Conservation (phyloP, 2,797 vertebrate genomes). For the Phrynocephalus vlangalii region DNA sequence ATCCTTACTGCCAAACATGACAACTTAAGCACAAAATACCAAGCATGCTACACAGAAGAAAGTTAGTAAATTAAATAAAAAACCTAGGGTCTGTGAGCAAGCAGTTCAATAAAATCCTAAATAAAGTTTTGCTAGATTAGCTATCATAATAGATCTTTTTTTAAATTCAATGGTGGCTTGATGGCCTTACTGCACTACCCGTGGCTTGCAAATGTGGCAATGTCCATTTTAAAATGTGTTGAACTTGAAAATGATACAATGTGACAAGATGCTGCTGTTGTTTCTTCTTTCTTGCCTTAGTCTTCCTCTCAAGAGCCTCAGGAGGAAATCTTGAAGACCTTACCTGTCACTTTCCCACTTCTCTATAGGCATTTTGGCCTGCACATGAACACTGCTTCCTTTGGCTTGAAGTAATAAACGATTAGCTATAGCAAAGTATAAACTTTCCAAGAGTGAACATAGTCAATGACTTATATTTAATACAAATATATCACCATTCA, state of each 20-base stretch:
- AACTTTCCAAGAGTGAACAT: conserved; percentile 58
- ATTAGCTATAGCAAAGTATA: conserved; percentile 68
- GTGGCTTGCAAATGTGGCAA: conserved; percentile 49
- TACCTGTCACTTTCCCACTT: conserved; percentile 54
- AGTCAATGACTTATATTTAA: conserved; percentile 85
- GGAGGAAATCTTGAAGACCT: conserved; percentile 70
- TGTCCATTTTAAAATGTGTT: conserved; percentile 43
- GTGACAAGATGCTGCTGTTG: conserved; percentile 24
- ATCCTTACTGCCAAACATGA: conserved; percentile 53
- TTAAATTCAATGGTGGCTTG: conserved; percentile 46
- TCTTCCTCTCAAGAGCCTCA: conserved; percentile 52
- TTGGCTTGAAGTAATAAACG: conserved; percentile 74
- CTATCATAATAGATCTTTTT: conserved; percentile 33
- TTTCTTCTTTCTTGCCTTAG: conserved; percentile 31
- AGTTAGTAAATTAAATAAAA: conserved; percentile 61
- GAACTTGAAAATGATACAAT: conserved; percentile 10
- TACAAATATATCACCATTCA: conserved; percentile 89
- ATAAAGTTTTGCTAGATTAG: conserved; percentile 53
- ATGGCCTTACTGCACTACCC: conserved; percentile 46
- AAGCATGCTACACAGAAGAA: conserved; percentile 75
- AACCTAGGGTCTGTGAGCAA: conserved; percentile 51
- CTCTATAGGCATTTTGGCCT: conserved; percentile 52
- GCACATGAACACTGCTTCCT: conserved; percentile 51
- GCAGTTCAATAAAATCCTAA: conserved; percentile 62
- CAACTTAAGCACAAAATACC: conserved; percentile 75